Conservation (phyloP, 2,113 vertebrate species). For the Leiothrix lutea region DNA sequence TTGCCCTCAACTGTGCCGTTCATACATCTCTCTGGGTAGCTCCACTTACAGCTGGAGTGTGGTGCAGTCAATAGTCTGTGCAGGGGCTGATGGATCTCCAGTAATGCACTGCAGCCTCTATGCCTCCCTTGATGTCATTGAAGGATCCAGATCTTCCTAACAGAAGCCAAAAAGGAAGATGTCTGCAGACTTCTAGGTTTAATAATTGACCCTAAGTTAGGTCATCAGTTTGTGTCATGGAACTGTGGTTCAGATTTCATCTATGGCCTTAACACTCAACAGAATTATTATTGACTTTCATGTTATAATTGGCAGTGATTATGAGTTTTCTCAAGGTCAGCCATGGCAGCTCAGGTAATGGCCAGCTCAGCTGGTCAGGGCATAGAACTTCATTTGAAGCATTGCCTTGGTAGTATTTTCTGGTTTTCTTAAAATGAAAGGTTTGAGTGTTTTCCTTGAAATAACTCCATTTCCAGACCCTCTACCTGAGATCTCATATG, state of each 20-base stretch:
- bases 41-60: not conserved
- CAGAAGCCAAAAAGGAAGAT: not conserved
- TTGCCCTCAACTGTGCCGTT: not conserved
- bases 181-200: not conserved
- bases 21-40: not conserved
- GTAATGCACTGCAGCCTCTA: not conserved
- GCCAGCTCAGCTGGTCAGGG: not conserved
- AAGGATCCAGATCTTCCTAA: not conserved
- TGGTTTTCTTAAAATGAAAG: not conserved
- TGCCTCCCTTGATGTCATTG: accelerated
- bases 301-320: not conserved
- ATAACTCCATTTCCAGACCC: not conserved
- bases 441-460: not conserved
- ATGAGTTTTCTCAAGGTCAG: not conserved
- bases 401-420: not conserved
- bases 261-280: not conserved
- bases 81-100: not conserved
- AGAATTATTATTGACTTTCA: not conserved
- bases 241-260: not conserved
- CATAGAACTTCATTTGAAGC: not conserved
- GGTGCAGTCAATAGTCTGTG: not conserved
- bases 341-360: not conserved
- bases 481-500: not conserved
- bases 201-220: not conserved
- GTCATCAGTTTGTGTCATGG: not conserved